phyloP scores from a whole-genome alignment of 2,888 invertebrate species.

The Diplolepis rosae region DNA sequence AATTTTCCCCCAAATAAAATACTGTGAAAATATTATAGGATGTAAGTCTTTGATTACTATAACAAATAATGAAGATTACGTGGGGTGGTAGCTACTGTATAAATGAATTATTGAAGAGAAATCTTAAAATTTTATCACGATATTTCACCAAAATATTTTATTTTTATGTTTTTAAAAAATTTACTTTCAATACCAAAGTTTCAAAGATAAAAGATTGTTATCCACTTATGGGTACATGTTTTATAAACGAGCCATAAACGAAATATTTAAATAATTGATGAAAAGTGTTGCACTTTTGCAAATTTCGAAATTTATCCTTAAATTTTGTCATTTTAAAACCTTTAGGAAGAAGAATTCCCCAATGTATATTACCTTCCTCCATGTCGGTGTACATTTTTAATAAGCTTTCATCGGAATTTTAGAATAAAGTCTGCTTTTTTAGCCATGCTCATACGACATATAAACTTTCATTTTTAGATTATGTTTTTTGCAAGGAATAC shows the following conservation, averaged over 20 bases:
- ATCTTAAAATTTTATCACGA: no score
- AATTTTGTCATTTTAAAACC: not conserved
- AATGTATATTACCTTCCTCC: not conserved
- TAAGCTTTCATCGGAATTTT: not conserved
- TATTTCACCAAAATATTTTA: no score
- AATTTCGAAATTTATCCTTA: not conserved
- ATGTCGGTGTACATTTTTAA: conserved; percentile 7
- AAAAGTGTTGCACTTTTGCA: no score
- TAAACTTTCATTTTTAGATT: not conserved
- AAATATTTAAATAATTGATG: no score
- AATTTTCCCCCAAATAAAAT: no score
- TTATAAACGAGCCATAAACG: no score
- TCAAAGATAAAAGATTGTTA: no score
- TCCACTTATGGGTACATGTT: no score
- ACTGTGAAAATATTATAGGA: no score
- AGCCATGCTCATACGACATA: not conserved
- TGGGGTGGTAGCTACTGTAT: conserved; percentile 62
- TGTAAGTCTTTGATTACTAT: no score
- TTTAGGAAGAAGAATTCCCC: conserved; percentile 1
- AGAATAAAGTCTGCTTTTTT: not conserved
- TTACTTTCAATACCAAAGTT: no score
- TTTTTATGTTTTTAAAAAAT: no score
- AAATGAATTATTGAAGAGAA: conserved; percentile 71
- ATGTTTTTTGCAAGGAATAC: not conserved
- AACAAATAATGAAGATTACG: conserved; percentile 67